Percentiles rank a stretch among this genome's conserved stretches.
phyloP scores from a whole-genome alignment of 2,113 vertebrate genomes.

The Pogonocichla stellata region DNA sequence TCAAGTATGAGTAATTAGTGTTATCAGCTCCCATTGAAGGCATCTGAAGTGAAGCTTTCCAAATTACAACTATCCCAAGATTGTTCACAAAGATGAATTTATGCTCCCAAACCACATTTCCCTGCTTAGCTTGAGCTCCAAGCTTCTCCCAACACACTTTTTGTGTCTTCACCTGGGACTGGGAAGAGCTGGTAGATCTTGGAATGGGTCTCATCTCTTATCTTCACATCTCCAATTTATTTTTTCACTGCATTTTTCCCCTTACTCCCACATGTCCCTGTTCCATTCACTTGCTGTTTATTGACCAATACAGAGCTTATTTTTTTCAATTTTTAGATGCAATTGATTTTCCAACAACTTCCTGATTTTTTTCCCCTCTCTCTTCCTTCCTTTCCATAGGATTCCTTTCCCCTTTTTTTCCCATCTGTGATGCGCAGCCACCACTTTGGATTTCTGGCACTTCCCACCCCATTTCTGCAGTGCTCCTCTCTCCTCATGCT shows the following conservation, averaged over 20 bases:
- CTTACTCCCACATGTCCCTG: neutral
- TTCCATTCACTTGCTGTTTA: neutral
- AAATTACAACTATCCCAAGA: neutral
- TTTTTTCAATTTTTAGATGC: neutral
- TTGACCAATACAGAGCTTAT: neutral
- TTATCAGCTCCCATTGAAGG: neutral
- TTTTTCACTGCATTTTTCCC: neutral
- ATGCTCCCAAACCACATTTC: neutral
- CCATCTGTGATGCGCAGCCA: neutral
- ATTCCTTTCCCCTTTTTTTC: neutral
- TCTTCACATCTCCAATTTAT: too few species aligned
- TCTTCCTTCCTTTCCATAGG: neutral
- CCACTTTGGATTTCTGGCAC: neutral
- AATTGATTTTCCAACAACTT: neutral
- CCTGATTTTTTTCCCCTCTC: neutral
- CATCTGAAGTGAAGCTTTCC: neutral
- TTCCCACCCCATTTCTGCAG: neutral
- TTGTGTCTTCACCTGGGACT: neutral
- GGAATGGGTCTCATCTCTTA: neutral
- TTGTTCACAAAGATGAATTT: neutral
- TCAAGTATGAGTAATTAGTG: neutral
- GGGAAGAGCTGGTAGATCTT: neutral
- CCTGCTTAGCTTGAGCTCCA: too few species aligned
- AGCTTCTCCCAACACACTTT: neutral
- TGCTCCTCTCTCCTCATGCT: fast-evolving